Base-by-base conservation (phyloP, 2,113 vertebrate species). In the Setophaga kirtlandii region DNA sequence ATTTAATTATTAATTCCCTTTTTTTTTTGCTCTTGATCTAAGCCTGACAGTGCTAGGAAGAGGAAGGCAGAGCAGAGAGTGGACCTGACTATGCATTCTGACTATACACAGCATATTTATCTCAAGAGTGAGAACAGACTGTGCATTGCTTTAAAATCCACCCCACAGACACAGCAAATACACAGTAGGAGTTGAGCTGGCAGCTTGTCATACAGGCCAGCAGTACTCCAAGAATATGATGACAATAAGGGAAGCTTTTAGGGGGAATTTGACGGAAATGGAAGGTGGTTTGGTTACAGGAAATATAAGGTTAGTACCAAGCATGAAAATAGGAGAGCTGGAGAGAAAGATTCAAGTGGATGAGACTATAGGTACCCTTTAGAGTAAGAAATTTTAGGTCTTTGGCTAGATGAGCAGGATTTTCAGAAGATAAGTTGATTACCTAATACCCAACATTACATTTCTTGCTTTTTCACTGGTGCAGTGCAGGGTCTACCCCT, bases 161-260 rank as follows among this genome's bases (percentile, higher is more conserved):
- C 30, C 47, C 56, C 58, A 64, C 15, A 81, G 71, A 86, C 62
- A 67, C 6, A 83, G 56, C 28, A 87, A 83, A 94, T 74, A 70
- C 49, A 84, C 53, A 92, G 69, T 23, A 93, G 64, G 86, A 96
- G 65, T 68, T 75, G 56, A 93, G 75, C 90, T 92, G 83, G 83
- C 63, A 90, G 75, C 46, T 46, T 37, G 3, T 56, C 17, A 31
- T 24, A 88, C 0, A 4, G 58, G 22, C 31, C 90, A 94, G 62
- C 58, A 68, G 37, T 25, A 62, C 25, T 95, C 78, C 67, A 69
- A 80, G 41, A 92, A 83, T 49, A 64, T 0, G 1, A 76, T 21
- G 25, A 75, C 46, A 95, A 24, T 71, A 95, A 75, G 27, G 28
- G 37, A 95, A 91, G 31, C 39, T 86, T 92, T 83, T 52, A 37